Evolutionary conservation across 2,113 vertebrate genomes (phyloP), one percentile per base, ranked within the genome.

Genomic region (Zingel zingel): DNA sequence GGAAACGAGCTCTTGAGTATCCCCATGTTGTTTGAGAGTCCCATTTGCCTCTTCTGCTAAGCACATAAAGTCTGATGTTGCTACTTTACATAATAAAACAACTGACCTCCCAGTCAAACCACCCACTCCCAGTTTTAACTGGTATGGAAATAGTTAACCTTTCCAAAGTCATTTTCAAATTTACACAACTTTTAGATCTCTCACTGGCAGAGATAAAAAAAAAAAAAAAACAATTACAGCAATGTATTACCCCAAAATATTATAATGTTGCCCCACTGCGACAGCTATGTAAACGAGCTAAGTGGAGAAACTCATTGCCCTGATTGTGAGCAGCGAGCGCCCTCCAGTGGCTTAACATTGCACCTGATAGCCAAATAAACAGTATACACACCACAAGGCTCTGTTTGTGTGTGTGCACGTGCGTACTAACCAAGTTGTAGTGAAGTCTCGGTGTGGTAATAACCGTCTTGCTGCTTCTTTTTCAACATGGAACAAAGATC

Each of bases 401-500:
- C 6, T 3, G 70, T 12, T 3, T 72, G 51, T 33, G 33, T 45
- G 9, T 3, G 23, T 16, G 11, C 11, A 15, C 2, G 57, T 14
- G 57, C 1, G 23, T 7, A 95, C 97, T 97, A 79, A 99, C 98
- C 96, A 62, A 99, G 89, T 39, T 90, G 86, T 82, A 99, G 88
- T 39, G 97, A 97, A 9, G 96, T 96, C 86, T 99, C 98, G 9
- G 96, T 96, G 91, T 97, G 95, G 86, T 98, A 99, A 88, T 99
- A 99, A 45, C 98, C 98, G 84, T 95, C 96, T 1, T 94, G 93
- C 51, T 96, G 96, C 87, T 98, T 99, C 90, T 96, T 97, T 93
- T 99, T 99, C 90, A 96, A 68, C 98, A 99, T 99, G 77, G 98
- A 98, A 88, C 98, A 99, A 87, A 99, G 97, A 91, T 99, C 98